Base-by-base conservation (phyloP, 1,140 invertebrate species). In the Drosophila setifemur region DNA sequence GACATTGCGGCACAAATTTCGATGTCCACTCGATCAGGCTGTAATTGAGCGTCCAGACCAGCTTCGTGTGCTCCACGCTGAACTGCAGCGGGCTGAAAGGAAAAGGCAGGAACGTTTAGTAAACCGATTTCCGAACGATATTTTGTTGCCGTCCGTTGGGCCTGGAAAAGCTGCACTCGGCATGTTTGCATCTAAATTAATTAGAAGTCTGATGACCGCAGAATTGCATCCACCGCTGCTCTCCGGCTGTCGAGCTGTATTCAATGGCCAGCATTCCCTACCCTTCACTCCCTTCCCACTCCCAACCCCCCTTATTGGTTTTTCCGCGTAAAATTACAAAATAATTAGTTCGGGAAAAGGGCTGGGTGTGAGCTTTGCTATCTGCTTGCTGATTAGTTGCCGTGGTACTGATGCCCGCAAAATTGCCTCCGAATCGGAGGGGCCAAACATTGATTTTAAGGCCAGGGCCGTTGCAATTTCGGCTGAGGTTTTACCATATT, bases 1-100 rank as follows among this genome's bases (percentile, higher is more conserved):
- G 73, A 66, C 79, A 90, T 64, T 90, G 85, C 21, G 86, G 76
- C 58, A 89, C 86, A 61, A 86, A 89, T 77, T 90, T 93, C 42
- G 83, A 83, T 64, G 87, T 90, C 82, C 82, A 90, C 68, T 92
- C 55, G 92, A 90, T 70, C 91, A 91, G 67, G 91, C 93, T 66
- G 48, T 83, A 90, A 76, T 79, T 88, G 45, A 79, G 77, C 40
- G 71, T 82, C 87, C 81, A 87, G 11, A 91, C 88, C 39, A 90
- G 60, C 60, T 90, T 90, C 2, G 76, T 81, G 16, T 89, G 70
- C 28, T 49, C 77, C 19, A 82, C 78, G 42, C 87, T 90, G 37
- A 82, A 88, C 31, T 79, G 49, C 48, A 90, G 35, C 1, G 77
- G 55, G 39, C 88, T 89, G 68, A 33, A 83, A 63, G 39, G 53